Evolutionary conservation across 2,888 invertebrate genomes (phyloP).

Genomic region (Trissonchulus latispiculum): DNA sequence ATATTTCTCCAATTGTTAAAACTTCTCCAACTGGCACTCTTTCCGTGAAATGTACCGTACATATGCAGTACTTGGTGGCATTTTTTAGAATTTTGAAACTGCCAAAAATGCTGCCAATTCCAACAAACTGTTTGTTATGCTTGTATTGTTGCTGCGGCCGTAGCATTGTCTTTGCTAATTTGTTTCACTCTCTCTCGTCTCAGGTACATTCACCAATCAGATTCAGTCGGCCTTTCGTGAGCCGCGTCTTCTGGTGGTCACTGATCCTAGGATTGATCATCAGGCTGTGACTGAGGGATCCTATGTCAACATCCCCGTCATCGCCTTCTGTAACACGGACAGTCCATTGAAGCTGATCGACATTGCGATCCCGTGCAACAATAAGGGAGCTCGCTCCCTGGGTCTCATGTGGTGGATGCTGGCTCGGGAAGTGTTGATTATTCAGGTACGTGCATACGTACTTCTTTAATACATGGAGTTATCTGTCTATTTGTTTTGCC

Average conservation of each 20-base stretch:
- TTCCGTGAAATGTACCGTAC: too few species aligned
- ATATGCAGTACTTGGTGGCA: too few species aligned
- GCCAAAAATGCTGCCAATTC: too few species aligned
- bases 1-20: too few species aligned
- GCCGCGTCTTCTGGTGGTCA: conserved; percentile 86
- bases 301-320: conserved; percentile 98
- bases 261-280: conserved; percentile 68
- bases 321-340: conserved; percentile 95
- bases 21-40: too few species aligned
- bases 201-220: conserved; percentile 80
- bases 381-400: conserved; percentile 88
- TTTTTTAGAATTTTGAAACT: too few species aligned
- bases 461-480: too few species aligned
- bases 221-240: conserved; percentile 94
- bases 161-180: too few species aligned
- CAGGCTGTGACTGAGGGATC: conserved; percentile 92
- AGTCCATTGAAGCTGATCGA: conserved; percentile 92
- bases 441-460: conserved; percentile 53
- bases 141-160: too few species aligned
- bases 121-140: too few species aligned
- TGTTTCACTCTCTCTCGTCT: too few species aligned
- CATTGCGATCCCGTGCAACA: conserved; percentile 98
- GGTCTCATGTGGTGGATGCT: conserved; percentile 99
- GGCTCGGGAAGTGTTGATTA: conserved; percentile 81
- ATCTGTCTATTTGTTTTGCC: too few species aligned